Evolutionary conservation across 2,888 invertebrate species (phyloP), one percentile per base, ranked within the genome.

Genomic region (Perithous albicinctus): DNA sequence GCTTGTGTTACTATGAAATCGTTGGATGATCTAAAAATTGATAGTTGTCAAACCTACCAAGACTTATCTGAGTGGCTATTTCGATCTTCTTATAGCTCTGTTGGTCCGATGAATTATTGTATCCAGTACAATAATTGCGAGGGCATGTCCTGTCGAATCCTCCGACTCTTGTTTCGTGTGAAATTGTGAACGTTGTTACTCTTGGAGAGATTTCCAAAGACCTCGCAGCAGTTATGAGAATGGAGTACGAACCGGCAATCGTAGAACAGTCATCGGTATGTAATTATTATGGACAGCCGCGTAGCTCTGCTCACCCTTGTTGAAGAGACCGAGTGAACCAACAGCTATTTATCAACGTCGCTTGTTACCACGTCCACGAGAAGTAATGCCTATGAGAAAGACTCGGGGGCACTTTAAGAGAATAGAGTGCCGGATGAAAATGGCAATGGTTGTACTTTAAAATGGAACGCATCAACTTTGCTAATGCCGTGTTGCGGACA

Each of bases 341-440:
- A 70, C 66, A 74, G 85, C 88, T 85, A 89, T 89, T 88, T 85
- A 88, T 89, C 89, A 89, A 87, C 84, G 87, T 88, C 88, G 84
- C 85, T 88, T 86, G 87, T 88, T 88, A 87, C 84, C 86, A 84
- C 85, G 83, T 85, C 84, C 77, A 74, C 64, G 67, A 80, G 76
- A 72, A 80, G 69, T 78, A 82, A 83, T 84, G 75, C 76, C 83
- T 82, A 86, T 80, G 74, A 75, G 74, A 69, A 78, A 72, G 70
- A 80, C 74, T 59, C 6, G 48, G 15, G 5, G n/a, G 3, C n/a
- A 10, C 12, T 41, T n/a, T n/a, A 12, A 2, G 46, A 64, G 43
- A 41, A 64, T 41, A 43, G 41, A 64, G 7, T n/a, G n/a, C 26
- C 20, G 12, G 23, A 46, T 23, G 26, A 26, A 64, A 41, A 64